These are phyloP conservation scores for Alca torda DNA, from an alignment of 2,797 vertebrate genomes.

Conservation along the genomic window DNA sequence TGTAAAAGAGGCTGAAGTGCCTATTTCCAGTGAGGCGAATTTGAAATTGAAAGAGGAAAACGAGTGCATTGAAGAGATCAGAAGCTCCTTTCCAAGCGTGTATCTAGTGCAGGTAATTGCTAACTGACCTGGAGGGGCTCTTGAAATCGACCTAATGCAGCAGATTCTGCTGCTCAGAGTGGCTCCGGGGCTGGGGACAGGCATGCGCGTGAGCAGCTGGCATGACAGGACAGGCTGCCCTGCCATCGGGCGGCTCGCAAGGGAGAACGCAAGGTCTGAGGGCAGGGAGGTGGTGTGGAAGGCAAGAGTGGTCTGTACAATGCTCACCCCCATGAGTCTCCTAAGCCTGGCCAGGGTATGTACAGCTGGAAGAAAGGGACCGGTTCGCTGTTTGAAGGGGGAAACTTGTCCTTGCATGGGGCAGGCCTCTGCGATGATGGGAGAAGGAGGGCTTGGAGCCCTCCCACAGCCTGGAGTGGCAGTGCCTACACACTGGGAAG, in stretches of 20 bases:
- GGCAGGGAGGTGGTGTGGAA: background rate
- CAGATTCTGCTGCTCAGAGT: constrained; percentile 5
- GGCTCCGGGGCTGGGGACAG: background rate
- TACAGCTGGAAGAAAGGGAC: background rate
- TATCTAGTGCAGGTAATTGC: constrained; percentile 69
- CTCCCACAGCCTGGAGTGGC: background rate
- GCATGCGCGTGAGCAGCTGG: background rate
- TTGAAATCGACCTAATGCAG: constrained; percentile 59
- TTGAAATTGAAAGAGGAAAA: constrained; percentile 64
- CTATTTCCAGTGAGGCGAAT: constrained; percentile 56
- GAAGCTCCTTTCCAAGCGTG: constrained; percentile 42
- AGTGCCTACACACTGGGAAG: background rate
- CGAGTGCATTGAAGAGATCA: constrained; percentile 64
- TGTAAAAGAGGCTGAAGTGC: constrained; percentile 63
- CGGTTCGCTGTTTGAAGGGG: background rate
- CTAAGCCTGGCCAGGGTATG: background rate
- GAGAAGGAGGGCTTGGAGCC: background rate
- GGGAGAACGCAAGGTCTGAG: background rate
- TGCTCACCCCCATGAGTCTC: background rate
- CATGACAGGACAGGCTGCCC: background rate
- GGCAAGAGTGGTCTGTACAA: background rate
- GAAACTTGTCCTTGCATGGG: background rate
- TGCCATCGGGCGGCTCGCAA: fast-evolving
- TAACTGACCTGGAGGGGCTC: constrained; percentile 62
- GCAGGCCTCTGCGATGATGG: background rate